These are phyloP conservation scores for Aspidoscelis tigris DNA, from an alignment of 2,113 vertebrate species.

Conservation along the genomic window DNA sequence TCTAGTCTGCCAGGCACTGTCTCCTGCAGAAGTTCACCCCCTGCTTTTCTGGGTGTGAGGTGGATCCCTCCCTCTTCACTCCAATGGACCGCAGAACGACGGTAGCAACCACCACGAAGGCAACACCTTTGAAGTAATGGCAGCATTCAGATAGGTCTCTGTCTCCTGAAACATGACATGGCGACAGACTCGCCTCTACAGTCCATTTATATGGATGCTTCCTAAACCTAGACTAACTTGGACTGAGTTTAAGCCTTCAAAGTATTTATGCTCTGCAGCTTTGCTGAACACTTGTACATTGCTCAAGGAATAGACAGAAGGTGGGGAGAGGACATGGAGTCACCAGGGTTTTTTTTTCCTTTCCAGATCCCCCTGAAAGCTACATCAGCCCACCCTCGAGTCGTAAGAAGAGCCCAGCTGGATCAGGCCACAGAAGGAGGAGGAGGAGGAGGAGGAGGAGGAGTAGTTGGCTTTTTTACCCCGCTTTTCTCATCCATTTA, in stretches of 20 bases:
- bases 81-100: not conserved
- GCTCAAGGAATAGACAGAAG: not conserved
- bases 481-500: too few species aligned
- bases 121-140: not conserved
- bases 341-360: not conserved
- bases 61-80: not conserved
- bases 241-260: not conserved
- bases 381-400: not conserved
- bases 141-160: not conserved
- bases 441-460: too few species aligned
- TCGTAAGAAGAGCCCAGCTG: too few species aligned
- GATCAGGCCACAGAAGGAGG: too few species aligned
- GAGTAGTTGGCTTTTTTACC: too few species aligned
- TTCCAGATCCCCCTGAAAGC: not conserved
- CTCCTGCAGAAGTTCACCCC: too few species aligned
- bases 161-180: not conserved
- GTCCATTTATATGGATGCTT: not conserved
- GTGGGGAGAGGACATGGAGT: not conserved
- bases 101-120: not conserved
- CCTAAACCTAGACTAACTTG: not conserved
- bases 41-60: not conserved
- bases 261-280: not conserved
- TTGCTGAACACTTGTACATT: too few species aligned
- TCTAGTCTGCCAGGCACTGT: not conserved
- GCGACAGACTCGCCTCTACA: not conserved